These are phyloP conservation scores for Sebastes flavidus DNA, from an alignment of 2,797 vertebrate genomes.

Conservation along the genomic window DNA sequence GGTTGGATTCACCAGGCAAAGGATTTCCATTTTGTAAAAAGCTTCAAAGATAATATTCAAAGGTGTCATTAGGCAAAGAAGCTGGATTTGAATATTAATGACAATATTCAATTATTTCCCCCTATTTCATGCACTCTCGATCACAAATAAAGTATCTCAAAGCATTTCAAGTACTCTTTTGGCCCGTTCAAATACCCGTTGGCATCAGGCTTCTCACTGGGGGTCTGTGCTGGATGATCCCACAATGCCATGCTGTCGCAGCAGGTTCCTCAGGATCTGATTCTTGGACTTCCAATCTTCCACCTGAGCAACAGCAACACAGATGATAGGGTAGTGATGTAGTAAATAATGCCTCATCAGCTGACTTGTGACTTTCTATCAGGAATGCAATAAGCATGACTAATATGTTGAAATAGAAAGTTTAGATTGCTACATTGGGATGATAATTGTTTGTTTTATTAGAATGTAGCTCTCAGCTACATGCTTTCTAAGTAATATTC, in stretches of 20 bases:
- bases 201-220: slow-evolving; percentile 67
- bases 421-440: not conserved
- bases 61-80: slow-evolving; percentile 28
- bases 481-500: not conserved
- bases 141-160: slow-evolving; percentile 56
- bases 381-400: not conserved
- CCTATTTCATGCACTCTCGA: slow-evolving; percentile 54
- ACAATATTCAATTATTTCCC: slow-evolving; percentile 21
- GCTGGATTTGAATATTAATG: slow-evolving; percentile 34
- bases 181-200: slow-evolving; percentile 36
- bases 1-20: slow-evolving; percentile 3
- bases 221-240: slow-evolving; percentile 80
- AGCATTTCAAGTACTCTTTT: slow-evolving; percentile 71
- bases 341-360: not conserved
- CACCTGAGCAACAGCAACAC: slow-evolving; percentile 65
- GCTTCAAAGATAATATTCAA: slow-evolving; percentile 24
- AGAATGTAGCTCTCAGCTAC: too few relatives aligned
- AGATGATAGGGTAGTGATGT: not conserved
- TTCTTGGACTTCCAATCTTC: slow-evolving; percentile 87
- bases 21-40: slow-evolving; percentile 27
- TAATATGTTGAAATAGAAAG: not conserved
- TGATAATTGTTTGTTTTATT: not conserved
- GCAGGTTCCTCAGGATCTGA: slow-evolving; percentile 82
- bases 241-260: slow-evolving; percentile 82
- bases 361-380: not conserved